phyloP scores from a whole-genome alignment of 2,888 invertebrate species.

The Volucella inflata region DNA sequence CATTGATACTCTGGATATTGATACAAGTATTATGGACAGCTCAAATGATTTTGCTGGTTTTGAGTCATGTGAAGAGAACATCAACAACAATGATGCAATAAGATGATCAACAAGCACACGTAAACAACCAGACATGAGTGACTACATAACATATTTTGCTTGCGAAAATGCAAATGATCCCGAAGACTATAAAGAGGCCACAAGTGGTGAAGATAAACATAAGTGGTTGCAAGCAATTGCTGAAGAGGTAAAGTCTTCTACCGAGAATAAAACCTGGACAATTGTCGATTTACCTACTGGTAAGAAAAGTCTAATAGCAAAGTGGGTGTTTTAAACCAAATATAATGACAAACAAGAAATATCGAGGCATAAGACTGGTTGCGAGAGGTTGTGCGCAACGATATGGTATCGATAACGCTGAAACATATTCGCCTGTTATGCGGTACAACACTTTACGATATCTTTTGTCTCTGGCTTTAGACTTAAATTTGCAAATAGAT shows the following conservation, averaged over 20 bases:
- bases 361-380: not conserved
- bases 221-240: conserved; percentile 4
- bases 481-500: conserved; percentile 9
- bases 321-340: conserved; percentile 21
- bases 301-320: conserved; percentile 23
- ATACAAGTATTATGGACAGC: too few relatives aligned
- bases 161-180: too few relatives aligned
- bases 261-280: conserved; percentile 13
- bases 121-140: too few relatives aligned
- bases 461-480: conserved; percentile 10
- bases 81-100: too few relatives aligned
- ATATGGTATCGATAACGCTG: not conserved
- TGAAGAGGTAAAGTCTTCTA: conserved; percentile 10
- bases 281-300: conserved; percentile 5
- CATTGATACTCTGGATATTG: too few relatives aligned
- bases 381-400: conserved; percentile 3
- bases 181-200: too few relatives aligned
- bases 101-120: too few relatives aligned
- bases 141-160: too few relatives aligned
- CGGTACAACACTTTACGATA: conserved; percentile 5
- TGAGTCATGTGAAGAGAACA: too few relatives aligned
- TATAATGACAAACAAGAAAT: conserved; percentile 1
- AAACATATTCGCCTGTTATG: conserved; percentile 13
- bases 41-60: too few relatives aligned
- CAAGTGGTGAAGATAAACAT: too few relatives aligned